Percentiles rank a stretch among this genome's conserved stretches.
Evolutionary conservation across 2,113 vertebrate genomes (phyloP).

Genomic region (Macquaria ambigua): DNA sequence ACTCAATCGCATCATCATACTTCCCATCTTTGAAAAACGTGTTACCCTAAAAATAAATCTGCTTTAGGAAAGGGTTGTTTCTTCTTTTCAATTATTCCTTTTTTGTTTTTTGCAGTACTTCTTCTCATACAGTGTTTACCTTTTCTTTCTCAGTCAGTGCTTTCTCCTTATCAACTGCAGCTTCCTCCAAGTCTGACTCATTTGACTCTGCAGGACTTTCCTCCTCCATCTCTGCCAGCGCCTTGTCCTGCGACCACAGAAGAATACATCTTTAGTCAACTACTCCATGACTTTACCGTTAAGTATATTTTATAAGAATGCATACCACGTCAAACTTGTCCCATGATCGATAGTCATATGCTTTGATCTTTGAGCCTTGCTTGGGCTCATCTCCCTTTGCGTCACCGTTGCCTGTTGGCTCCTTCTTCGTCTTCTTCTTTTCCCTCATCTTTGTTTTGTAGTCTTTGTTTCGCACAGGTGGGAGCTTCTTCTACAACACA

Average conservation of each 20-base stretch:
- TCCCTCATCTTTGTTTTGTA: conserved; percentile 92
- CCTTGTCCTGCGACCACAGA: conserved; percentile 87
- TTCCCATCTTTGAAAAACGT: conserved; percentile 91
- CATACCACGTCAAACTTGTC: conserved; percentile 95
- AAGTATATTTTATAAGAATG: neutral
- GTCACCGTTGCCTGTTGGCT: conserved; percentile 70
- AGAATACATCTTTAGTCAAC: neutral
- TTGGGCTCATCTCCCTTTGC: conserved; percentile 84
- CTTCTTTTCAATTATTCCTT: no score
- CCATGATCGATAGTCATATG: conserved; percentile 94
- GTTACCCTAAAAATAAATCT: conserved; percentile 88
- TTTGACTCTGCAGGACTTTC: conserved; percentile 89
- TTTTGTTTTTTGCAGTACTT: no score
- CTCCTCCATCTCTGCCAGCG: conserved; percentile 91
- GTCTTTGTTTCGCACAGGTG: conserved; percentile 92
- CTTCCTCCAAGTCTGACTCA: conserved; percentile 92
- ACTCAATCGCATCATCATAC: conserved; percentile 93
- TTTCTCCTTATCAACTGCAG: conserved; percentile 86
- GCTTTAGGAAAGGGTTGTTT: neutral
- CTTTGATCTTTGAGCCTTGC: conserved; percentile 89
- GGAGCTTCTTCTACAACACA: conserved; percentile 83
- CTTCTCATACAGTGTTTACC: conserved; percentile 69
- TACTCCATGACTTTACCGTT: neutral
- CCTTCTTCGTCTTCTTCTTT: conserved; percentile 68
- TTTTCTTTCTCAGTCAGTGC: conserved; percentile 92